Percentiles rank a stretch among this genome's conserved stretches.
Evolutionary conservation across 2,797 vertebrate genomes (phyloP).

Genomic region (Cynodonichthys magdalenae): DNA sequence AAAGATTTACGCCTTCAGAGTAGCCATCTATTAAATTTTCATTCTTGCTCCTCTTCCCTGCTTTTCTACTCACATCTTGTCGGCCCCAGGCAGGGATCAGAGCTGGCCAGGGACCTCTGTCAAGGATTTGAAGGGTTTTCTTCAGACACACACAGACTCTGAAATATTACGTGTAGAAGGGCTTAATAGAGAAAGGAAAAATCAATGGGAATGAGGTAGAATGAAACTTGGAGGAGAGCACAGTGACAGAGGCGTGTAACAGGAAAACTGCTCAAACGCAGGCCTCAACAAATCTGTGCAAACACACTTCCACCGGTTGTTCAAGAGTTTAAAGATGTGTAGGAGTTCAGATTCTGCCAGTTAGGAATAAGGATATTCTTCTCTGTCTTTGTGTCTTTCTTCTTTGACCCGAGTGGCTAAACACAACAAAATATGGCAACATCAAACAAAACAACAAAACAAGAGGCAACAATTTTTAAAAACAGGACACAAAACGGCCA

Average conservation of each 20-base stretch:
- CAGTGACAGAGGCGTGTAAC: constrained; percentile 6
- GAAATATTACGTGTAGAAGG: constrained; percentile 24
- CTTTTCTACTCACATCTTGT: constrained; percentile 37
- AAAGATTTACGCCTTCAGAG: constrained; percentile 1
- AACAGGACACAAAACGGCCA: no score
- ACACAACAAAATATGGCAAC: neutral
- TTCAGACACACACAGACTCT: constrained; percentile 31
- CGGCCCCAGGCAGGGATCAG: constrained; percentile 54
- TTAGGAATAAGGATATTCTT: no score
- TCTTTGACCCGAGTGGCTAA: neutral
- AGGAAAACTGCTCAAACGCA: constrained; percentile 1
- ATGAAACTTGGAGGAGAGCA: constrained; percentile 37
- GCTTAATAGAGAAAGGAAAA: constrained; percentile 28
- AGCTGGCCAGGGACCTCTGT: constrained; percentile 46
- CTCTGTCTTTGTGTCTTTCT: neutral
- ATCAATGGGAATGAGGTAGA: constrained; percentile 36
- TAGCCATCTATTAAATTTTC: constrained; percentile 36
- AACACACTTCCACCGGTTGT: constrained; percentile 27
- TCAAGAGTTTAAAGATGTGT: constrained; percentile 22
- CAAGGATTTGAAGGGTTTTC: constrained; percentile 41
- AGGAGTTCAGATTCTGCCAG: constrained; percentile 25
- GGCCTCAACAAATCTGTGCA: constrained; percentile 17
- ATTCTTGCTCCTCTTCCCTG: constrained; percentile 22
- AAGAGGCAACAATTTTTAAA: no score
- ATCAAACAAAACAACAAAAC: neutral